These are phyloP conservation scores for Colossoma macropomum DNA, from an alignment of 2,113 vertebrate species.

Conservation along the genomic window DNA sequence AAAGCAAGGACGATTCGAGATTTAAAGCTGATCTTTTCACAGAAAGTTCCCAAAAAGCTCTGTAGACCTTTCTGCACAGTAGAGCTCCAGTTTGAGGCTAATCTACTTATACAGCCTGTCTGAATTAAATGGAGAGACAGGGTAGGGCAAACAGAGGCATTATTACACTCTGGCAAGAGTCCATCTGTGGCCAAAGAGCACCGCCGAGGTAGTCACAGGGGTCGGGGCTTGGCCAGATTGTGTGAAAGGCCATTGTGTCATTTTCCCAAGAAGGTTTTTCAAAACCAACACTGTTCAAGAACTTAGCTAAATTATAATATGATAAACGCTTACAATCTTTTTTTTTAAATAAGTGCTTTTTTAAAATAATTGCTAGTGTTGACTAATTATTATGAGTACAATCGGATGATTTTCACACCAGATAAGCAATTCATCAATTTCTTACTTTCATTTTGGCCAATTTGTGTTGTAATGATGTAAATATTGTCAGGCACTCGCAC, in stretches of 20 bases:
- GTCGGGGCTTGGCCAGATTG: background rate
- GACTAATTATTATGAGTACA: too few relatives aligned
- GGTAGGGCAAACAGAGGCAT: background rate
- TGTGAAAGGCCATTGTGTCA: background rate
- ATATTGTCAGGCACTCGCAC: too few relatives aligned
- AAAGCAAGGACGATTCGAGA: slow-evolving; percentile 41
- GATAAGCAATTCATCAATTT: too few relatives aligned
- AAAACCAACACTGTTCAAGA: background rate
- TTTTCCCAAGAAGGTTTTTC: background rate
- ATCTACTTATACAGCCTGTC: slow-evolving; percentile 1
- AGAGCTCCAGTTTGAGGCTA: background rate
- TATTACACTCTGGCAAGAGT: background rate
- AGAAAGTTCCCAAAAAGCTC: background rate
- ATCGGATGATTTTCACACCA: too few relatives aligned
- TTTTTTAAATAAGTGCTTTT: too few relatives aligned
- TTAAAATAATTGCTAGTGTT: too few relatives aligned
- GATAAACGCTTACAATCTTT: background rate
- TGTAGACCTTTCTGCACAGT: background rate
- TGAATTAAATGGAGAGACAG: background rate
- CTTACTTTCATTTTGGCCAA: too few relatives aligned
- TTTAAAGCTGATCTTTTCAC: background rate
- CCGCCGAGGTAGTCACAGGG: background rate
- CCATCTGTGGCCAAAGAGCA: background rate
- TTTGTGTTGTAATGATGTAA: too few relatives aligned
- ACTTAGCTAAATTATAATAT: background rate